Conservation (phyloP, 2,888 invertebrate genomes). For the Deilephila porcellus region DNA sequence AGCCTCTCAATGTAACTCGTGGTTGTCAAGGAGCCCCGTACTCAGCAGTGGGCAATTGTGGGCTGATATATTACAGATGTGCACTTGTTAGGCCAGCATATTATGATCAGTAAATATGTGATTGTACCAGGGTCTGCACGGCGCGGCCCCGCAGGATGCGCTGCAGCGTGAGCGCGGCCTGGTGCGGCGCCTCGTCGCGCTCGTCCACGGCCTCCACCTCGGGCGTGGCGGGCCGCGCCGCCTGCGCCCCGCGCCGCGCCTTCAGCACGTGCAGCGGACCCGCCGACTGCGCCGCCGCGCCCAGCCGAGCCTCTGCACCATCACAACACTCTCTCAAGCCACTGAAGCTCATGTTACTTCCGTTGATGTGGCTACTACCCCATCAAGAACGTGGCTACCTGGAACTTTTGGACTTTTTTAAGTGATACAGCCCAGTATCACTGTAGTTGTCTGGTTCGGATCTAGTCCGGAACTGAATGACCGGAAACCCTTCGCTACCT, state of each 20-base stretch:
- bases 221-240: constrained; percentile 65
- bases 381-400: too few relatives aligned
- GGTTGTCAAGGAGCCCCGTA: neutral
- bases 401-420: too few relatives aligned
- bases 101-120: neutral
- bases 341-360: too few relatives aligned
- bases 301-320: constrained; percentile 67
- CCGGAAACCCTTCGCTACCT: too few relatives aligned
- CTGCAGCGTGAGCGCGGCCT: constrained; percentile 86
- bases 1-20: too few relatives aligned
- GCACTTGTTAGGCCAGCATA: too few relatives aligned
- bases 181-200: constrained; percentile 55
- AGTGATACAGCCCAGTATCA: too few relatives aligned
- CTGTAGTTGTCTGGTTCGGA: too few relatives aligned
- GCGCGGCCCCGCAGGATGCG: constrained; percentile 89
- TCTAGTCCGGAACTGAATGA: too few relatives aligned
- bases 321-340: neutral
- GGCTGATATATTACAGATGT: too few relatives aligned
- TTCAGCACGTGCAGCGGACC: constrained; percentile 68
- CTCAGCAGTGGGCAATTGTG: neutral
- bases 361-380: too few relatives aligned
- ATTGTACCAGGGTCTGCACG: constrained; percentile 87
- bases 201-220: constrained; percentile 62
- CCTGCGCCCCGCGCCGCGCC: constrained; percentile 49
- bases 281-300: constrained; percentile 54